phyloP scores from a whole-genome alignment of 2,113 vertebrate species.

The Chionodraco myersi region DNA sequence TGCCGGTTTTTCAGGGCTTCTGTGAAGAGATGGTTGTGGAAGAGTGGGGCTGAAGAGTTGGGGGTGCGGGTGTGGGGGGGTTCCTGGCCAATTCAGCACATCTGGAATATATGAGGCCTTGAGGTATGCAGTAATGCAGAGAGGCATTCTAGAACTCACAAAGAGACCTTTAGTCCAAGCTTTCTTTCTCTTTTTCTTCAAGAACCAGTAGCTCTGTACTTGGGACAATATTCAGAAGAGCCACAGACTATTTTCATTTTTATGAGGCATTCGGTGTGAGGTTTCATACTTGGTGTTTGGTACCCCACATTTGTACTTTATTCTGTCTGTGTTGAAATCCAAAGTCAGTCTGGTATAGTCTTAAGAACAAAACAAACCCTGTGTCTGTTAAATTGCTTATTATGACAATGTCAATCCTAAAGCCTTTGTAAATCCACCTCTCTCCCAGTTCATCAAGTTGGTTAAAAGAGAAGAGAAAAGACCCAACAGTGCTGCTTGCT shows the following conservation, averaged over 20 bases:
- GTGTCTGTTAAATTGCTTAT: constrained; percentile 21
- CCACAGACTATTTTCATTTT: constrained; percentile 73
- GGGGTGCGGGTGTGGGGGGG: constrained; percentile 13
- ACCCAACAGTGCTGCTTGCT: too few species aligned
- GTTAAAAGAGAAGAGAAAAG: too few species aligned
- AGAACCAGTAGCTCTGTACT: constrained; percentile 78
- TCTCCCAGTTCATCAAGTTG: neutral
- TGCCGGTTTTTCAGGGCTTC: constrained; percentile 76
- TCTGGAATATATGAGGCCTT: constrained; percentile 88
- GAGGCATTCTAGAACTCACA: constrained; percentile 83
- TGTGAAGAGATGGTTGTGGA: constrained; percentile 62
- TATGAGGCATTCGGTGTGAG: constrained; percentile 69
- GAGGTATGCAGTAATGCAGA: constrained; percentile 86
- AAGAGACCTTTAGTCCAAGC: constrained; percentile 81
- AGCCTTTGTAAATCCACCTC: neutral
- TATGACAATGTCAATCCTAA: neutral
- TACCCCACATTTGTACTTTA: constrained; percentile 15
- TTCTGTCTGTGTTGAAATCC: constrained; percentile 18
- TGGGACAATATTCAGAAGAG: constrained; percentile 73
- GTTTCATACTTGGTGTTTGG: constrained; percentile 48
- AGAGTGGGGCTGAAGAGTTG: constrained; percentile 47
- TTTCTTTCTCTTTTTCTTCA: constrained; percentile 52
- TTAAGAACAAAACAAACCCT: neutral
- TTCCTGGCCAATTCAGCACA: constrained; percentile 82
- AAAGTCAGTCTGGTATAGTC: neutral